Conservation (phyloP, 2,113 vertebrate genomes). For the Oenanthe melanoleuca region DNA sequence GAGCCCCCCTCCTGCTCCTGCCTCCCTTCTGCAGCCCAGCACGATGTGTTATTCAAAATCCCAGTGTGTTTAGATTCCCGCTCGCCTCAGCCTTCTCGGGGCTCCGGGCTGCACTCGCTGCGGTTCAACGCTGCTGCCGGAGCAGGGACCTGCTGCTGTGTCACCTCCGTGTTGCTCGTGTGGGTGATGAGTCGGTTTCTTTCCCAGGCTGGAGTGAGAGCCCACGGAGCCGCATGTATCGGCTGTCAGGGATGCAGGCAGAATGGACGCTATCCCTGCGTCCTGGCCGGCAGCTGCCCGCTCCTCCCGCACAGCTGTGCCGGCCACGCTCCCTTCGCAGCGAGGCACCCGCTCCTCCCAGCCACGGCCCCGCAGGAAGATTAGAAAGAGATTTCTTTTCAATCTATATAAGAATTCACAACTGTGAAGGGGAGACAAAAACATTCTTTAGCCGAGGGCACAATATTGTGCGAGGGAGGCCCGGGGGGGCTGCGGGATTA, state of each 20-base stretch:
- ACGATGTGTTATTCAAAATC: accelerated
- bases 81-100: neutral
- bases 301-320: neutral
- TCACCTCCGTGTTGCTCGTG: neutral
- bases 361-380: neutral
- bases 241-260: neutral
- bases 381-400: slow-evolving; percentile 35
- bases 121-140: accelerated
- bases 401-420: slow-evolving; percentile 50
- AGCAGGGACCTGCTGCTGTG: neutral
- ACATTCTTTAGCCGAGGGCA: slow-evolving; percentile 58
- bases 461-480: slow-evolving; percentile 18
- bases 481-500: slow-evolving; percentile 28
- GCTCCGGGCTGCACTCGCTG: neutral
- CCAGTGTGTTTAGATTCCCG: accelerated
- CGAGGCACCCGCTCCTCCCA: neutral
- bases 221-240: accelerated
- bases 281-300: neutral
- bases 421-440: slow-evolving; percentile 65
- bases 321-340: neutral
- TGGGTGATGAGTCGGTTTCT: neutral
- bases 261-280: neutral
- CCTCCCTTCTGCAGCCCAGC: neutral
- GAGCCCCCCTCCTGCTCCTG: neutral
- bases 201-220: neutral